A percentile compares a stretch with the other conserved stretches of the same genome.
These are phyloP conservation scores for Perca flavescens DNA, from an alignment of 2,113 vertebrate species.

Conservation along the genomic window DNA sequence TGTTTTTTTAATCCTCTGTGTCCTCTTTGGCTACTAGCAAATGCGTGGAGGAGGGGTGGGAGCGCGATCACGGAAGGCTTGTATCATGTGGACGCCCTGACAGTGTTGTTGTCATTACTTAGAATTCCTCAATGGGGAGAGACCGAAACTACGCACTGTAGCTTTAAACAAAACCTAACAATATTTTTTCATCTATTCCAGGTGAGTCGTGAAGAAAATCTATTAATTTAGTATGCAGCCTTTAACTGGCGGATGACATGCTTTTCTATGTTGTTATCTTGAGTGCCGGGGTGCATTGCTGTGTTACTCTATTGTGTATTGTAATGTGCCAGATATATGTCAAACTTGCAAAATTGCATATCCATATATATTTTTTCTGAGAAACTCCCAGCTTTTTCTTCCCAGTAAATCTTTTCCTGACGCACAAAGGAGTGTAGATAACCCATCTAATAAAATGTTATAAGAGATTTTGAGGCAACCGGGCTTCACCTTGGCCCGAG, in stretches of 20 bases:
- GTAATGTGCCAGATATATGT: constrained; percentile 5
- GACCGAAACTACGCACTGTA: no score
- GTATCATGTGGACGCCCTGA: no score
- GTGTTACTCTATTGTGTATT: neutral
- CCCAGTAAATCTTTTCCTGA: neutral
- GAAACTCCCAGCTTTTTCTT: neutral
- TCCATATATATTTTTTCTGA: neutral
- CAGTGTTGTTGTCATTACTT: no score
- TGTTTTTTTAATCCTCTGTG: no score
- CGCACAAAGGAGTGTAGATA: neutral
- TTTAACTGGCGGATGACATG: constrained; percentile 1
- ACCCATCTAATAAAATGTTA: constrained; percentile 17
- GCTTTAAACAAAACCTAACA: neutral
- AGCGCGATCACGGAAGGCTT: no score
- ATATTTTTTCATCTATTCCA: neutral
- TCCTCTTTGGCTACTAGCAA: no score
- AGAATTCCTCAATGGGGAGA: no score
- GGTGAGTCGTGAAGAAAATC: neutral
- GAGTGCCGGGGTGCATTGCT: neutral
- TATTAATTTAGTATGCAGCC: neutral
- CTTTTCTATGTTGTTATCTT: neutral
- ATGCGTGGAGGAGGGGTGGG: no score
- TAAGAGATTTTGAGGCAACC: neutral
- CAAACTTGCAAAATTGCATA: neutral
- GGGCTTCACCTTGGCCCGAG: neutral